phyloP scores from a whole-genome alignment of 1,140 invertebrate genomes.

The Tribolium castaneum region DNA sequence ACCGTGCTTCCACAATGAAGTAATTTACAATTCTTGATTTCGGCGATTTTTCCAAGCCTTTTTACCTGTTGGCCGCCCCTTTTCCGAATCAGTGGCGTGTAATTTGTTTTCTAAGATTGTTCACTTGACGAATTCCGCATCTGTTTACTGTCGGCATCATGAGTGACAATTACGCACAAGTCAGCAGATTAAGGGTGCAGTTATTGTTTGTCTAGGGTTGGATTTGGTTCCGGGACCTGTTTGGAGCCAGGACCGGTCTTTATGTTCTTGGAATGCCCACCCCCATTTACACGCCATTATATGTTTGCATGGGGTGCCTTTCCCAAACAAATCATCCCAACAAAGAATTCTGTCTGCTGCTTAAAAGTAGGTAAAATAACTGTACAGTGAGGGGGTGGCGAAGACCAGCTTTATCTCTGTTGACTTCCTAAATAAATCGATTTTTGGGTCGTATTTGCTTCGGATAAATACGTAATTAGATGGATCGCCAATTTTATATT shows the following conservation, averaged over 20 bases:
- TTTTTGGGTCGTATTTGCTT: constrained; percentile 8
- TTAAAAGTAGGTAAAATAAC: constrained; percentile 25
- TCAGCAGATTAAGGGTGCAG: constrained; percentile 24
- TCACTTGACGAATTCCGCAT: constrained; percentile 6
- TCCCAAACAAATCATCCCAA: constrained; percentile 59
- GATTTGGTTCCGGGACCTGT: constrained; percentile 26
- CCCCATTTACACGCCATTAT: constrained; percentile 62
- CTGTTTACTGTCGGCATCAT: constrained; percentile 1
- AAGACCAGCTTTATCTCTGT: constrained; percentile 5
- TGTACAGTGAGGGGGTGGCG: constrained; percentile 16
- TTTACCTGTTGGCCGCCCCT: neutral
- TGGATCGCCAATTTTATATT: constrained; percentile 23
- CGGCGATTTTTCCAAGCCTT: neutral
- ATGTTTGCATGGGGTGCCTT: constrained; percentile 56
- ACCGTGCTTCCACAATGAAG: neutral
- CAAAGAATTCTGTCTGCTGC: constrained; percentile 51
- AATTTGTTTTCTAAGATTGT: constrained; percentile 23
- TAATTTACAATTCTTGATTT: neutral
- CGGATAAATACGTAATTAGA: constrained; percentile 13
- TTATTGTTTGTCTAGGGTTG: constrained; percentile 20
- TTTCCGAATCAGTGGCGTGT: constrained; percentile 10
- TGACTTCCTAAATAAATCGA: constrained; percentile 18
- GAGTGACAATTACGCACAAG: constrained; percentile 11
- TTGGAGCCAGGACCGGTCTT: constrained; percentile 44
- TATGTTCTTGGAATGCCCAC: constrained; percentile 58